These are phyloP conservation scores for Epinephelus moara DNA, from an alignment of 2,113 vertebrate species.

Conservation along the genomic window DNA sequence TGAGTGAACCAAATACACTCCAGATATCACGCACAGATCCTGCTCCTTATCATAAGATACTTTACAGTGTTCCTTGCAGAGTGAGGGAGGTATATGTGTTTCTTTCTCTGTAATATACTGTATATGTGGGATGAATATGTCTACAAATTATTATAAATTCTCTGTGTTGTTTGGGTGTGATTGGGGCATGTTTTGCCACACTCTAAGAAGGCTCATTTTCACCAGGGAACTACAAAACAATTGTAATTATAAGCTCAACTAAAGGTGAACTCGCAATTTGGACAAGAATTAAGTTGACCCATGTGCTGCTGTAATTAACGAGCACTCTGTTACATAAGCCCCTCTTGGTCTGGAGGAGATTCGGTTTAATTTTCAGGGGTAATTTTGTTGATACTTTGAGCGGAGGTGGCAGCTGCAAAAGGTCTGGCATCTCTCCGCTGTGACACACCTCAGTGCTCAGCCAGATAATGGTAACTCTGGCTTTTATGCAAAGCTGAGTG, in stretches of 20 bases:
- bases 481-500: conserved; percentile 37
- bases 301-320: conserved; percentile 25
- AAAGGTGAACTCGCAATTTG: neutral
- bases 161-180: neutral
- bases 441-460: conserved; percentile 39
- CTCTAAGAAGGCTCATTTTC: neutral
- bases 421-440: conserved; percentile 35
- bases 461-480: conserved; percentile 27
- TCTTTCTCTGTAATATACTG: neutral
- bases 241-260: neutral
- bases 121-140: neutral
- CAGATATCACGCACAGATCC: neutral
- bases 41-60: neutral
- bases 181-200: neutral
- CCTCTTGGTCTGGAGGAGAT: conserved; percentile 8
- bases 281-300: neutral
- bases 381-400: conserved; percentile 19
- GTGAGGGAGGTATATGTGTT: neutral
- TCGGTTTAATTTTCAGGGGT: conserved; percentile 38
- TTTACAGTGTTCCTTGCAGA: neutral
- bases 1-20: neutral
- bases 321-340: conserved; percentile 22
- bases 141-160: neutral
- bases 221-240: neutral
- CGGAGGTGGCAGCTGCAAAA: conserved; percentile 42